A percentile compares a stretch with the other conserved stretches of the same genome.
Evolutionary conservation across 2,113 vertebrate genomes (phyloP).

Genomic region (Sylvia atricapilla): DNA sequence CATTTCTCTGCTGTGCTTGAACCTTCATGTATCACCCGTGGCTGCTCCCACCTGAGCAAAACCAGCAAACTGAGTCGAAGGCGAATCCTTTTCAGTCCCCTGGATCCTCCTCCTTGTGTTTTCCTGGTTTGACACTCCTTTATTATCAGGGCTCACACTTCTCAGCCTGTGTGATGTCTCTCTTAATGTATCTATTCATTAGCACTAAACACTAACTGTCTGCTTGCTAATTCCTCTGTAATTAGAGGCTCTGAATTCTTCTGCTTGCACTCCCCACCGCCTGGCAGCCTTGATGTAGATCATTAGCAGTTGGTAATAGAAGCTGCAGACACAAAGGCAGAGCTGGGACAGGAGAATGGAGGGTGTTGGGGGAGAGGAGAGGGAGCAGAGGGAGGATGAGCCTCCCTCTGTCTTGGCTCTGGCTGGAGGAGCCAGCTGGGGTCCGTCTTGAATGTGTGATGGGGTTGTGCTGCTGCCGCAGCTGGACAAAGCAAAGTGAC

Average conservation of each 20-base stretch:
- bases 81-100: not conserved
- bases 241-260: conserved; percentile 67
- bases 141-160: conserved; percentile 48
- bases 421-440: not conserved
- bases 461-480: not conserved
- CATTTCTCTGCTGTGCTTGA: not conserved
- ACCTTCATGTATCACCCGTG: not conserved
- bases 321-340: conserved; percentile 45
- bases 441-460: not conserved
- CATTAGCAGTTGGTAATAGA: conserved; percentile 38
- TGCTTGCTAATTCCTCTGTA: conserved; percentile 68
- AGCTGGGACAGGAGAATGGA: not conserved
- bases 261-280: not conserved
- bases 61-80: not conserved
- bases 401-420: not conserved
- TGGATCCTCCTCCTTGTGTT: conserved; percentile 13
- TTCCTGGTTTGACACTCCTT: conserved; percentile 31
- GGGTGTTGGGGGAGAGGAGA: not conserved
- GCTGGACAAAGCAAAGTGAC: not conserved
- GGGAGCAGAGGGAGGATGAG: not conserved
- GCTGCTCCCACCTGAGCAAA: not conserved
- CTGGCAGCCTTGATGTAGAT: conserved; percentile 61
- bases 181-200: conserved; percentile 70
- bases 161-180: conserved; percentile 49
- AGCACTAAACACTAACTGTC: conserved; percentile 69